Evolutionary conservation across 2,797 vertebrate species (phyloP).

Genomic region (Sebastiscus albofasciatus): DNA sequence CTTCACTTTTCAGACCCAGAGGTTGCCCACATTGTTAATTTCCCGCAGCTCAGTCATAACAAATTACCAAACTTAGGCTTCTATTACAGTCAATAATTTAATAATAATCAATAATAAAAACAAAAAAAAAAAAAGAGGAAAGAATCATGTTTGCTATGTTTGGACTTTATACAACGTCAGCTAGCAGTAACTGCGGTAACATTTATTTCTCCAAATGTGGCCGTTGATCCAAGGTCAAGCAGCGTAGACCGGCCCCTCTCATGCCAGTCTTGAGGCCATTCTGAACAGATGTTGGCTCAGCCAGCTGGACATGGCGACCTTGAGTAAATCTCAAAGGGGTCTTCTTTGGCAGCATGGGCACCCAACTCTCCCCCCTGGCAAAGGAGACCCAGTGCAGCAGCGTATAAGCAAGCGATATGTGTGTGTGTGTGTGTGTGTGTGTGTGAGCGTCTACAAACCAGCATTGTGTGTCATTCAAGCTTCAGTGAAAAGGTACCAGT

Average conservation of each 20-base stretch:
- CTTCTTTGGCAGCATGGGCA: conserved; percentile 76
- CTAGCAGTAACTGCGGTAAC: neutral
- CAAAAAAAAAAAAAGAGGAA: no score
- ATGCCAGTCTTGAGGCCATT: conserved; percentile 79
- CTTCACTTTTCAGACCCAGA: no score
- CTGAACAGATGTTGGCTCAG: conserved; percentile 81
- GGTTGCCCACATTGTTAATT: neutral
- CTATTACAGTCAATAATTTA: neutral
- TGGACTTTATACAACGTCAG: neutral
- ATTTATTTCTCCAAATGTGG: conserved; percentile 40
- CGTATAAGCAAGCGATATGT: conserved; percentile 43
- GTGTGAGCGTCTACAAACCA: conserved; percentile 52
- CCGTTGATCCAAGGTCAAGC: conserved; percentile 75
- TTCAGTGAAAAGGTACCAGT: conserved; percentile 81
- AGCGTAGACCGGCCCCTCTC: conserved; percentile 62
- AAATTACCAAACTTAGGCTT: neutral
- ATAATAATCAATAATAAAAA: neutral
- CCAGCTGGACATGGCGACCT: conserved; percentile 81
- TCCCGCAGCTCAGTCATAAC: neutral
- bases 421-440: conserved; percentile 20
- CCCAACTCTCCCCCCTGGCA: conserved; percentile 72
- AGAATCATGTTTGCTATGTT: neutral
- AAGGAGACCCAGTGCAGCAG: conserved; percentile 65
- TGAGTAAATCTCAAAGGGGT: conserved; percentile 77
- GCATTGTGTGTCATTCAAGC: conserved; percentile 83